These are phyloP conservation scores for Oncorhynchus clarkii DNA, from an alignment of 2,113 vertebrate genomes.

Conservation along the genomic window DNA sequence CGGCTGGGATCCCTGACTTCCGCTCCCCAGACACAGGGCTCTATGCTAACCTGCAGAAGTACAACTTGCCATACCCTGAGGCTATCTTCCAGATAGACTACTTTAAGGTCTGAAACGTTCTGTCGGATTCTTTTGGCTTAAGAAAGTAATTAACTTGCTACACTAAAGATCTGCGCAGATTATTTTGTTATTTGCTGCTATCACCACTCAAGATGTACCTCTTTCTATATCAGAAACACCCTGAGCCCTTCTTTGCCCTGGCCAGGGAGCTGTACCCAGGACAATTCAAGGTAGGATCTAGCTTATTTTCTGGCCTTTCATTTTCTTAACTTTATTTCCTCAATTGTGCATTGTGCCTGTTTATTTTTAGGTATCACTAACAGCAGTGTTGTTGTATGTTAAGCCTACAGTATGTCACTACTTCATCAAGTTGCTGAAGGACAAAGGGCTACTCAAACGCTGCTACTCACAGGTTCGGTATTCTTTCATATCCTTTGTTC, in stretches of 20 bases:
- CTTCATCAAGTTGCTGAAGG: conserved; percentile 88
- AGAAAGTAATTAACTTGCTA: no score
- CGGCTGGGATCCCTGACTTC: conserved; percentile 91
- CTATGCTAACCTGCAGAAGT: conserved; percentile 88
- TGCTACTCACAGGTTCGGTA: conserved; percentile 86
- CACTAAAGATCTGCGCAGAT: background rate
- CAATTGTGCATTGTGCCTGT: background rate
- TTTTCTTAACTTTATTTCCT: background rate
- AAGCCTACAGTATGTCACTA: conserved; percentile 92
- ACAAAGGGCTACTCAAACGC: conserved; percentile 83
- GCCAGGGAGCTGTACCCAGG: conserved; percentile 90
- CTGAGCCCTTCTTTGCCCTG: conserved; percentile 89
- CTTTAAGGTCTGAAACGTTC: conserved; percentile 78
- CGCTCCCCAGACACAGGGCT: conserved; percentile 87
- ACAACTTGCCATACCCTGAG: conserved; percentile 86
- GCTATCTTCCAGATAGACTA: conserved; percentile 91
- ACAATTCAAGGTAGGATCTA: conserved; percentile 85
- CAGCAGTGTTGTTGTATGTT: conserved; percentile 8
- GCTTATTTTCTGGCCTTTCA: conserved; percentile 22
- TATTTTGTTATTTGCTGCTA: background rate
- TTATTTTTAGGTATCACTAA: background rate
- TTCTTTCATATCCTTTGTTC: background rate
- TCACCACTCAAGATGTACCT: background rate
- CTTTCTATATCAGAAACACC: conserved; percentile 77
- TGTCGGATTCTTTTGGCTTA: background rate